Evolutionary conservation across 1,140 invertebrate genomes (phyloP).

Genomic region (Drosophila eugracilis): DNA sequence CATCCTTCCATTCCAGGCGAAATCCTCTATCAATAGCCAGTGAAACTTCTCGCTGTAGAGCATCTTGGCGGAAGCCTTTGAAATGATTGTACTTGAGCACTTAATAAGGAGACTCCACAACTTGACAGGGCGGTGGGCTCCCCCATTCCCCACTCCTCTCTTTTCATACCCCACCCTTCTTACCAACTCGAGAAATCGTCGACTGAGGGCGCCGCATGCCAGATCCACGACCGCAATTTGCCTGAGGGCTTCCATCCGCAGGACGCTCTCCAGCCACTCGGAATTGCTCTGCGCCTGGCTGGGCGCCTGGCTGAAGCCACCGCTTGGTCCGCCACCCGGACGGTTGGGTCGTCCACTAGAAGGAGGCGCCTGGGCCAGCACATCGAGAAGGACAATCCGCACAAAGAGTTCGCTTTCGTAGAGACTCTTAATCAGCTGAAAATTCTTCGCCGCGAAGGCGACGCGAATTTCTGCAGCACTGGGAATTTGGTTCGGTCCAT

Average conservation of each 20-base stretch:
- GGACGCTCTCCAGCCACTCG: slow-evolving; percentile 71
- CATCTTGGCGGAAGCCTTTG: slow-evolving; percentile 80
- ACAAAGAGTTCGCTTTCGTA: slow-evolving; percentile 63
- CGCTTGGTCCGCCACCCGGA: slow-evolving; percentile 22
- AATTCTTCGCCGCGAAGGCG: slow-evolving; percentile 66
- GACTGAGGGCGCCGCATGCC: slow-evolving; percentile 74
- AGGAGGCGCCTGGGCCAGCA: slow-evolving; percentile 40
- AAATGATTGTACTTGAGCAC: slow-evolving; percentile 73
- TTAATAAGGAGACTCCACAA: slow-evolving; percentile 56
- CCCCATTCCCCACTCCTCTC: not conserved
- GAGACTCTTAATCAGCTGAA: slow-evolving; percentile 65
- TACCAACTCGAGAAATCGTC: slow-evolving; percentile 76
- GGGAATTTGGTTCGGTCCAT: slow-evolving; percentile 11
- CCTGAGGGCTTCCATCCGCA: slow-evolving; percentile 63
- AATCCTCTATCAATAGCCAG: slow-evolving; percentile 84
- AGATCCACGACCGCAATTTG: slow-evolving; percentile 80
- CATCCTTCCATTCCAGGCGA: slow-evolving; percentile 59
- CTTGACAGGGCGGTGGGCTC: slow-evolving; percentile 15
- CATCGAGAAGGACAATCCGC: slow-evolving; percentile 71
- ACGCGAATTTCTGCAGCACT: slow-evolving; percentile 38
- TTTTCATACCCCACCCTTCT: slow-evolving; percentile 15
- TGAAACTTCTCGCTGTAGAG: slow-evolving; percentile 83
- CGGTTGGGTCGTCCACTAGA: slow-evolving; percentile 2
- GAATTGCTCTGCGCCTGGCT: slow-evolving; percentile 39
- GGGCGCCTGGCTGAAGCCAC: slow-evolving; percentile 26